Evolutionary conservation across 1,140 invertebrate genomes (phyloP), one percentile per base, ranked within the genome.

Genomic region (Zophobas atratus): DNA sequence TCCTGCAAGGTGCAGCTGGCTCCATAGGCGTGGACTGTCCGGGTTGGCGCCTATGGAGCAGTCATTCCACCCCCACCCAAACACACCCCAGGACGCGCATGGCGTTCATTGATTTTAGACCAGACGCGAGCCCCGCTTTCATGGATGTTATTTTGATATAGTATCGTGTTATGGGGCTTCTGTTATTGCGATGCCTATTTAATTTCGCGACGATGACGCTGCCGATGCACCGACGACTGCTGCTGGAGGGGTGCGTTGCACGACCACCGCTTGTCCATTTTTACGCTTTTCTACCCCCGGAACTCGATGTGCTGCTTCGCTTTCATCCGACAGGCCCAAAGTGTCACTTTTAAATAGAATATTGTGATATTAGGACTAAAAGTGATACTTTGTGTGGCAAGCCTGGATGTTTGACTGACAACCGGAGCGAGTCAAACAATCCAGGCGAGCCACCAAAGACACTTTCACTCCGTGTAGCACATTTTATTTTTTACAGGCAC

Each of bases 21-120:
- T 84, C 84, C 84, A 86, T 84, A 86, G 85, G 85, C 85, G 85
- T 86, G 84, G 85, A 86, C 85, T 86, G 84, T 83, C 85, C 83
- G 82, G 84, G 82, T 83, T 81, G 82, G 84, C 82, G 84, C 85
- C 83, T 82, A 81, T 80, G 81, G 80, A 79, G 80, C 83, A 78
- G 81, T 80, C 81, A 77, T 78, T 77, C 79, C 82, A 80, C 81
- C 77, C 79, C 81, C 75, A 80, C 75, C 72, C 70, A 57, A 70
- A 77, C 74, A 77, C 70, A 77, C 77, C 80, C 81, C 77, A 79
- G 81, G 82, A 81, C 82, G 82, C 82, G 82, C 82, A 83, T 82
- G 81, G 79, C 80, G 78, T 78, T 83, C 82, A 83, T 83, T 83
- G 82, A 83, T 83, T 83, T 83, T 83, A 81, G 77, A 75, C 55